Evolutionary conservation across 2,797 vertebrate species (phyloP), one percentile per base, ranked within the genome.

Genomic region (Paramormyrops hopkinsi): DNA sequence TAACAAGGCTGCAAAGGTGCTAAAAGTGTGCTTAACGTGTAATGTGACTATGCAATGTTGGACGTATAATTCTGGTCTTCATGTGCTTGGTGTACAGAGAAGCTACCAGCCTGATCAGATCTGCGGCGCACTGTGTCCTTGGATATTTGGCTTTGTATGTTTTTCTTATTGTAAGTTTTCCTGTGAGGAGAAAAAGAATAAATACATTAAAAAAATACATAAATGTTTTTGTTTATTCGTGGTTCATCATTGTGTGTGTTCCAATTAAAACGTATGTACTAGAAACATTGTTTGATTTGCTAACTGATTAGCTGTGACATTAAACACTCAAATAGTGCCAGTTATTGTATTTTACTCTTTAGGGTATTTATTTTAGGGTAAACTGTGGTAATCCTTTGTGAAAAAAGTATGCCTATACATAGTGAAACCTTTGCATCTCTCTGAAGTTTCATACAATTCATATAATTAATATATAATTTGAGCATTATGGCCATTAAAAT

Each of bases 31-130:
- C n/a, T 37, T 22, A 22, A 14, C 56, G 14, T 62, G 6, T 62
- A 48, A 44, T 11, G 37, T 62, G 88, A 85, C 41, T 44, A 41
- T 56, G 25, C 41, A 50, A 9, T 11, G 25, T 48, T 46, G 41
- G 22, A 48, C 14, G 22, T 25, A 17, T 65, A 50, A 37, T 9
- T 14, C 88, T 69, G 29, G 51, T 5, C 8, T 33, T 73, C 83
- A 44, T 89, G 83, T 2, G 41, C 37, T 65, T n/a, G 25, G 44
- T 17, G 59, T 86, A 48, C 62, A 76, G 29, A 51, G 84, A 69
- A 89, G 84, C 89, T 37, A 51, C 22, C 65, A 87, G 62, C 17
- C 69, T 62, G 12, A 37, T n/a, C 44, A 76, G 89, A 79, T 73
- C 51, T 46, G 33, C 14, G 50, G 79, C 19, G 8, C n/a, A 22